Evolutionary conservation across 2,113 vertebrate species (phyloP).

Genomic region (Actenoides hombroni): DNA sequence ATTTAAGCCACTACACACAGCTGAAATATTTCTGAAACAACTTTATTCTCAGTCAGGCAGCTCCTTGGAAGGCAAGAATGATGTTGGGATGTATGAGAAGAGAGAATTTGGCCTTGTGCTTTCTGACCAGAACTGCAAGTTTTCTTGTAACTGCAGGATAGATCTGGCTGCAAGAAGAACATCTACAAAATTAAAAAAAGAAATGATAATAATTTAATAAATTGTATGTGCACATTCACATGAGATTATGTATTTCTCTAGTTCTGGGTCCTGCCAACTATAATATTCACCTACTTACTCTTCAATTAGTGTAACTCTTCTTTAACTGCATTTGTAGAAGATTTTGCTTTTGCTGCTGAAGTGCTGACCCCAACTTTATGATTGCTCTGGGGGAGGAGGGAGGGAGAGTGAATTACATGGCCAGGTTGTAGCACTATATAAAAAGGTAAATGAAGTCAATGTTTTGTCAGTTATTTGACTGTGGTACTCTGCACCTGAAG

Average conservation of each 20-base stretch:
- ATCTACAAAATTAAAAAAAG: neutral
- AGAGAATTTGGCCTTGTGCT: neutral
- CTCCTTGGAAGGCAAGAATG: slow-evolving; percentile 4
- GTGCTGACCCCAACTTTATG: neutral
- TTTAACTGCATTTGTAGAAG: neutral
- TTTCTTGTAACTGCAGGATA: neutral
- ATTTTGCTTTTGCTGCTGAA: neutral
- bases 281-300: neutral
- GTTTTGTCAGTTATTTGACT: slow-evolving; percentile 1
- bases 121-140: neutral
- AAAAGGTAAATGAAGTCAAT: neutral
- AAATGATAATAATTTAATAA: neutral
- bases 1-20: slow-evolving; percentile 11
- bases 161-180: neutral
- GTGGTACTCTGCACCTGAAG: neutral
- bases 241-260: neutral
- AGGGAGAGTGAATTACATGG: neutral
- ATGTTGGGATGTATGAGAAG: neutral
- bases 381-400: neutral
- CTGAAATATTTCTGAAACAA: slow-evolving; percentile 42
- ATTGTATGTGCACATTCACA: neutral
- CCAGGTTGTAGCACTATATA: neutral
- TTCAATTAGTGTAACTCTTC: neutral
- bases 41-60: neutral
- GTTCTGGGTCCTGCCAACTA: neutral